Conservation (phyloP, 2,888 invertebrate species). For the Amphipoea lucens region DNA sequence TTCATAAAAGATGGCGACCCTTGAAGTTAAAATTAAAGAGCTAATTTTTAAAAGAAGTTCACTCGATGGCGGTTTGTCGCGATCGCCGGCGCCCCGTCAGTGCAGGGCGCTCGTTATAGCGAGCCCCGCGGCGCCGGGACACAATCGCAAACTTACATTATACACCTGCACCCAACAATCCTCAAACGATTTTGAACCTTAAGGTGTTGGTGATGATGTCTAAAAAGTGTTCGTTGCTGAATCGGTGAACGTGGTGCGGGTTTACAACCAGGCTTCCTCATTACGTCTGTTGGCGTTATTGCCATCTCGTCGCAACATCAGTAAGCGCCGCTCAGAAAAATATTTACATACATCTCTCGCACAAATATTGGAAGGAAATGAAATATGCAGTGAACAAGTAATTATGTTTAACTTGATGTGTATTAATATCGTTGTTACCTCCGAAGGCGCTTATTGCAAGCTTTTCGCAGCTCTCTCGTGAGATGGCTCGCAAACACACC, state of each 20-base stretch:
- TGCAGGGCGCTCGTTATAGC: constrained; percentile 82
- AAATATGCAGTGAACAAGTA: constrained; percentile 68
- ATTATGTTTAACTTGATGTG: constrained; percentile 72
- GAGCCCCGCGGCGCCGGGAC: constrained; percentile 83
- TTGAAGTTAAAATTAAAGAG: constrained; percentile 76
- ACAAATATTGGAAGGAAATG: constrained; percentile 77
- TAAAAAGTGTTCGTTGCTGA: constrained; percentile 48
- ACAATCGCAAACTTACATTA: constrained; percentile 75
- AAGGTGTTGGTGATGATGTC: constrained; percentile 57
- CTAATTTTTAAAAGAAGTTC: constrained; percentile 80
- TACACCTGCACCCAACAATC: constrained; percentile 70
- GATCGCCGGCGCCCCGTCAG: constrained; percentile 79
- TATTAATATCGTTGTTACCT: constrained; percentile 75
- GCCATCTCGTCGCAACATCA: constrained; percentile 82
- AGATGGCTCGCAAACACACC: constrained; percentile 28
- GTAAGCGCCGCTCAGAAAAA: constrained; percentile 84
- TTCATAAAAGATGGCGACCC: constrained; percentile 62
- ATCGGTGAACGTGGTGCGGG: constrained; percentile 67
- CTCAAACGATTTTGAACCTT: constrained; percentile 77
- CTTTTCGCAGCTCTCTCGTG: constrained; percentile 56
- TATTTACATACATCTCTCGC: constrained; percentile 84
- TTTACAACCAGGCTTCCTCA: constrained; percentile 83
- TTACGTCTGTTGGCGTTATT: constrained; percentile 86
- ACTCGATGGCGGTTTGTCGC: constrained; percentile 76
- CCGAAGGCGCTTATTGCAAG: constrained; percentile 63